Percentiles rank a stretch among this genome's conserved stretches.
Evolutionary conservation across 2,113 vertebrate genomes (phyloP).

Genomic region (Ammospiza caudacuta): DNA sequence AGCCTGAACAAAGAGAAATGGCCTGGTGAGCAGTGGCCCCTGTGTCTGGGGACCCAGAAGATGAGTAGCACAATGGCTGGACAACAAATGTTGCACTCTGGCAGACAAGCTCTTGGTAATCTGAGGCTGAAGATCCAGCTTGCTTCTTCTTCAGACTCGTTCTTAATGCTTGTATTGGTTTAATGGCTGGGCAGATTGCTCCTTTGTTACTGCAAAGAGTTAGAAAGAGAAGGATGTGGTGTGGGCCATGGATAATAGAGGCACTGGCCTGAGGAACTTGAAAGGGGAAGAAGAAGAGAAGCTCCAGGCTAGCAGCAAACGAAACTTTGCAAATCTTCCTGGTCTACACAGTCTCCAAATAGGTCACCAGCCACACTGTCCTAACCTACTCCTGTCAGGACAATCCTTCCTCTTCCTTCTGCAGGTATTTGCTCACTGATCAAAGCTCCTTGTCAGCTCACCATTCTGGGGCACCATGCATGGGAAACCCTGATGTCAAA

Average conservation of each 20-base stretch:
- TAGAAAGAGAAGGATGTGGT: background rate
- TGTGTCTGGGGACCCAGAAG: background rate
- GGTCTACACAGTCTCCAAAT: background rate
- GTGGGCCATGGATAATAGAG: background rate
- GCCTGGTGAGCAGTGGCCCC: fast-evolving
- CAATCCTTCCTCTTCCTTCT: background rate
- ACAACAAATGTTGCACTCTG: background rate
- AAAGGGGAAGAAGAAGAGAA: background rate
- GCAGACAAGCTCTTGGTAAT: background rate
- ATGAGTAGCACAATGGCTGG: background rate
- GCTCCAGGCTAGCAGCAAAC: background rate
- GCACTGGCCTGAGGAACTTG: background rate
- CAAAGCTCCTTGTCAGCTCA: background rate
- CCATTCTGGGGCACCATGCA: background rate
- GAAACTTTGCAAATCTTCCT: background rate
- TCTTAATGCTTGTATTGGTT: background rate
- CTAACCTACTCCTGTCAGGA: background rate
- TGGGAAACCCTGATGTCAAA: fast-evolving
- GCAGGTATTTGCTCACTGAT: background rate
- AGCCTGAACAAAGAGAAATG: background rate
- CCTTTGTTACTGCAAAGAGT: background rate
- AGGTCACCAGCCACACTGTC: background rate
- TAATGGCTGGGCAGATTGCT: background rate
- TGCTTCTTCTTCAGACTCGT: background rate
- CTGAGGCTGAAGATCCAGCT: background rate